phyloP scores from a whole-genome alignment of 2,113 vertebrate species.

The Petaurus breviceps region DNA sequence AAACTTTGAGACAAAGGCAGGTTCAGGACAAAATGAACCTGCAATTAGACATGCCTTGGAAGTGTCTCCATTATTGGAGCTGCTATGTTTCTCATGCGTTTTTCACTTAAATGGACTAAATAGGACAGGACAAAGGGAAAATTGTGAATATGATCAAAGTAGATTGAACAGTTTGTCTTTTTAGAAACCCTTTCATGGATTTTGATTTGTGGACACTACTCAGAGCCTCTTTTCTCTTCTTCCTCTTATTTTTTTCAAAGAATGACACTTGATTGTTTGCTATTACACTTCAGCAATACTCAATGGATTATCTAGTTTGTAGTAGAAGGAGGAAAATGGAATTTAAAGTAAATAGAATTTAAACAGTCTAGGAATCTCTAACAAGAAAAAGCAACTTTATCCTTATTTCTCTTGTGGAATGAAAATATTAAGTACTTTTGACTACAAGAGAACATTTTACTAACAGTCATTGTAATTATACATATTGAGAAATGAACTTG shows the following conservation, averaged over 20 bases:
- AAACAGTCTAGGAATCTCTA: conserved; percentile 29
- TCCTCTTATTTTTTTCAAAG: neutral
- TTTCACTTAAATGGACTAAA: conserved; percentile 14
- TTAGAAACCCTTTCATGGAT: neutral
- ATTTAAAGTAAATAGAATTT: conserved; percentile 46
- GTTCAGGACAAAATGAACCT: neutral
- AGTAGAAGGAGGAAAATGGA: conserved; percentile 17
- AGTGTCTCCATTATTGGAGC: neutral
- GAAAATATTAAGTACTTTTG: neutral
- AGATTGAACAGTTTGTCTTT: neutral
- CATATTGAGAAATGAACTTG: conserved; percentile 34
- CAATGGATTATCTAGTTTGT: conserved; percentile 20
- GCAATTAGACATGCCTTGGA: neutral
- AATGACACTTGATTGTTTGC: neutral
- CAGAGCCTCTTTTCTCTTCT: neutral
- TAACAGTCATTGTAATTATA: conserved; percentile 25
- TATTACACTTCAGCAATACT: conserved; percentile 16
- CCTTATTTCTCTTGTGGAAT: conserved; percentile 41
- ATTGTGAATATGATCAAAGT: neutral
- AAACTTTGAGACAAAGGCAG: conserved; percentile 11
- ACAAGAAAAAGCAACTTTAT: neutral
- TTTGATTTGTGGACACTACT: neutral
- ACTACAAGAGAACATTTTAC: conserved; percentile 12
- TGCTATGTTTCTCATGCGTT: neutral
- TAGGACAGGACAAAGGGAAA: neutral